Evolutionary conservation across 2,888 invertebrate species (phyloP), one percentile per base, ranked within the genome.

Genomic region (Harpalus rubripes): DNA sequence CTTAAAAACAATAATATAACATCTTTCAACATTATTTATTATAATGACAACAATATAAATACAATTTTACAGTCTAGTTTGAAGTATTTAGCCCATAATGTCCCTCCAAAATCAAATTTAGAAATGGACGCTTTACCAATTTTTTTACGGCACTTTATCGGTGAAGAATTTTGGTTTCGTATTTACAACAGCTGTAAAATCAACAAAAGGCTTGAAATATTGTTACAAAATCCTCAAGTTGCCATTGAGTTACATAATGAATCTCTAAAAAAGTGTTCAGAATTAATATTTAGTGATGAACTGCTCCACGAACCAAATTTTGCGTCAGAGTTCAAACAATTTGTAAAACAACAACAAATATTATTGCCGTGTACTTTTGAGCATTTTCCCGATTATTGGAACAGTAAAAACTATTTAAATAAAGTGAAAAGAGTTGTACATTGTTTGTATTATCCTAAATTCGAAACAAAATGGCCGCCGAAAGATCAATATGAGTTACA

Each of bases 221-320:
- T 94, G 72, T 88, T 94, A 52, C 92, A 92, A 87, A 92, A 93
- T 88, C 93, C 95, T 80, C 89, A 92, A 88, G 92, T 93, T 88
- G 91, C 95, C 6, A 93, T 95, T 12, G 90, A 91, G 80, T 91
- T 95, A 74, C 95, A 95, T 88, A 96, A 96, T 88, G 92, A 93
- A 87, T 94, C 94, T 26, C 92, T 96, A 22, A 92, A 93, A 74
- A 93, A 93, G 87, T 89, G 96, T 74, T 93, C 93, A 58, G 90
- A 93, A 63, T 92, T 95, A 76, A 91, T 94, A 44, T 92, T 94
- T 41, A 93, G 95, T 89, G 92, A 93, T 86, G 92, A 94, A 86
- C 90, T 94, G 58, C 92, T 92, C 7, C 92, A 94, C 86, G 93
- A 94, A 87, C 92, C 94, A 0, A 92, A 93, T 87, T 95, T 96